Percentiles rank a stretch among this genome's conserved stretches.
phyloP scores from a whole-genome alignment of 2,113 vertebrate species.

The Erythrocebus patas region DNA sequence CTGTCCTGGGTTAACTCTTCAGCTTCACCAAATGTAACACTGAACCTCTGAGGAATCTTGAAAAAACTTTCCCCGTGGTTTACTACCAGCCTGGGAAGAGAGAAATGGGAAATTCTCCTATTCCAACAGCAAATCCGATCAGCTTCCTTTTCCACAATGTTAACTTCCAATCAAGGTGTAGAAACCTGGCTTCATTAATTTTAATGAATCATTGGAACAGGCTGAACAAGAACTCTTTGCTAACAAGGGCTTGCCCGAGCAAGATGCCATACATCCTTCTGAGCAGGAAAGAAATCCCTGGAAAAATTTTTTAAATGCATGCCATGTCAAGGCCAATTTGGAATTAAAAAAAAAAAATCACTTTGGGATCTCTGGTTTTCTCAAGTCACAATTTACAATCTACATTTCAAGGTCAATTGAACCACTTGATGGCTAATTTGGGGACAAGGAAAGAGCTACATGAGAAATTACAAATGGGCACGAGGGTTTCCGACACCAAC shows the following conservation, averaged over 20 bases:
- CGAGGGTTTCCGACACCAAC: accelerated
- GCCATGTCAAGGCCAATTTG: constrained; percentile 5
- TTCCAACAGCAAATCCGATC: neutral
- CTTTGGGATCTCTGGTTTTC: constrained; percentile 39
- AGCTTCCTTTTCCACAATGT: neutral
- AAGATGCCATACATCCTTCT: neutral
- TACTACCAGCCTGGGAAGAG: neutral
- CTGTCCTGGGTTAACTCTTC: neutral
- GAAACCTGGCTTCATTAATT: constrained; percentile 51
- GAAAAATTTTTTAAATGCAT: neutral
- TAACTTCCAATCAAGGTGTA: constrained; percentile 31
- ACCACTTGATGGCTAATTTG: constrained; percentile 58
- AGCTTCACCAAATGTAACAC: neutral
- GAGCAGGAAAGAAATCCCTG: neutral
- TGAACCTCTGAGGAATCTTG: neutral
- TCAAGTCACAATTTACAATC: constrained; percentile 66
- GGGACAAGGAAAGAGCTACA: constrained; percentile 7
- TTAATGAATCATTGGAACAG: constrained; percentile 31
- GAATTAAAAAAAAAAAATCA: neutral
- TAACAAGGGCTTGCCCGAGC: constrained; percentile 38
- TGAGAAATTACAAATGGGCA: neutral
- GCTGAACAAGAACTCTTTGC: constrained; percentile 20
- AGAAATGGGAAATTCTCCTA: neutral
- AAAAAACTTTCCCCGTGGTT: neutral
- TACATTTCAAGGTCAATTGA: constrained; percentile 47